These are phyloP conservation scores for Leptoclinus maculatus DNA, from an alignment of 2,797 vertebrate species.

Conservation along the genomic window DNA sequence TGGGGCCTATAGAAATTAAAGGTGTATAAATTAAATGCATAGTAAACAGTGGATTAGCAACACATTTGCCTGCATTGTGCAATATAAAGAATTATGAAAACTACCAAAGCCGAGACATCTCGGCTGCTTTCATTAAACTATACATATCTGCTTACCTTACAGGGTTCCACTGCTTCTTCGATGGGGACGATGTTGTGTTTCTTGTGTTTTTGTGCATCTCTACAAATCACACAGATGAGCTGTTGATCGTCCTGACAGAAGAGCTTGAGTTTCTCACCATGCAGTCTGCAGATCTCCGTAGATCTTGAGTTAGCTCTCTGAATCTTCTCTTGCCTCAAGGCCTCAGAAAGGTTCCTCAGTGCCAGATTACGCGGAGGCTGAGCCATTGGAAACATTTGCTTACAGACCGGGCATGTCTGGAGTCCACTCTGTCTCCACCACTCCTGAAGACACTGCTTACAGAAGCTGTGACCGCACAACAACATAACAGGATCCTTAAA, in stretches of 20 bases:
- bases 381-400: conserved; percentile 20
- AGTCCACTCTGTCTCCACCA: conserved; percentile 45
- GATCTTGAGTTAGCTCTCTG: background rate
- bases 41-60: fast-evolving
- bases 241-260: conserved; percentile 44
- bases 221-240: conserved; percentile 59
- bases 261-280: conserved; percentile 43
- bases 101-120: background rate
- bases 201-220: conserved; percentile 33
- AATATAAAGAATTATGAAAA: background rate
- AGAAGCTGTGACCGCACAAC: conserved; percentile 69
- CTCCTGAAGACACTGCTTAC: conserved; percentile 45
- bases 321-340: conserved; percentile 2
- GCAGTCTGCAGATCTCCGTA: conserved; percentile 29
- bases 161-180: conserved; percentile 30
- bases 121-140: background rate
- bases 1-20: conserved; percentile 11
- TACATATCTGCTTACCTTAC: conserved; percentile 31
- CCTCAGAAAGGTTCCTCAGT: conserved; percentile 47
- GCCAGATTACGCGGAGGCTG: conserved; percentile 39
- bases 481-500: conserved; percentile 42
- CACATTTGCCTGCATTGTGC: background rate
- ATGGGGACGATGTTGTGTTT: conserved; percentile 38
- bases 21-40: fast-evolving
- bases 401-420: conserved; percentile 32